Evolutionary conservation across 2,888 invertebrate genomes (phyloP), one percentile per base, ranked within the genome.

Genomic region (Rhorus exstirpatorius): DNA sequence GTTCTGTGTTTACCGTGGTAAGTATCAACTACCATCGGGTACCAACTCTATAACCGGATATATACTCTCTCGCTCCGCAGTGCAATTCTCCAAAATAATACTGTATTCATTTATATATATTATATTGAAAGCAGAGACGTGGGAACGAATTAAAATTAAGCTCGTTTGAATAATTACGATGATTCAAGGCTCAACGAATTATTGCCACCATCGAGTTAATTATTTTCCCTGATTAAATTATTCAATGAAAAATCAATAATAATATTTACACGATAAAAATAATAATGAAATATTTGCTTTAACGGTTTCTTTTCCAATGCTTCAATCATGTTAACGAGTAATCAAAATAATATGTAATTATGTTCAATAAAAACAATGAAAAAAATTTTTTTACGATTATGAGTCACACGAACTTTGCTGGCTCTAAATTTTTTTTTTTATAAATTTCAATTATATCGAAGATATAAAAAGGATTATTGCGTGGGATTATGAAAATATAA

Each of bases 1-100:
- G 76, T 76, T 68, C 76, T 68, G 44, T 68, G 58, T 76, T 60
- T 76, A 68, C 76, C 58, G 58, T 35, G 55, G 67, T 46, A 76
- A 76, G 67, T 76, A 76, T 76, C 67, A 76, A 67, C 49, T 49
- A 38, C 58, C 46, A n/a, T n/a, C 49, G 46, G 55, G 55, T 61
- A 10, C 61, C 72, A 71, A 38, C 46, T 38, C 19, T 38, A 14
- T 44, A 38, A 63, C 53, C 31, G 31, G 12, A n/a, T n/a, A 21
- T 19, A n/a, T n/a, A n/a, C 17, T 31, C 17, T 55, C 21, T 1
- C 58, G 7, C 21, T 8, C 67, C 38, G 21, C 19, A 67, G 38
- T 67, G 8, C 67, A 1, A 51, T 35, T 19, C 31, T 14, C 31
- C 67, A n/a, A 38, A 67, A 67, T 51, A 31, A 31, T 41, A 55